Conservation (phyloP, 2,113 vertebrate species). For the Albula glossodonta region DNA sequence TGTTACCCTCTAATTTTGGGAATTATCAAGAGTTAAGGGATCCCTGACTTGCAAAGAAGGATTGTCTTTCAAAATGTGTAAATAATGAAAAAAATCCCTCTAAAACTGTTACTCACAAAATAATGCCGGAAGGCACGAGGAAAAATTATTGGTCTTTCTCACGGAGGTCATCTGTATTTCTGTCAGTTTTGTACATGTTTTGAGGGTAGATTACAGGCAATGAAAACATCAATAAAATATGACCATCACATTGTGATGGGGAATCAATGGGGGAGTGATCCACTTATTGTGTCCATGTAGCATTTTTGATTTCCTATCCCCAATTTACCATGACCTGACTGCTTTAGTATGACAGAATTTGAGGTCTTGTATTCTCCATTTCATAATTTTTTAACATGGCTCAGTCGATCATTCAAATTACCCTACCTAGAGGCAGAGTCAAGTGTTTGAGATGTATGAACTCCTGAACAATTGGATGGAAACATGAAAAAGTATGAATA, state of each 20-base stretch:
- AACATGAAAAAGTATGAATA: neutral
- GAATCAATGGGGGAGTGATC: slow-evolving; percentile 7
- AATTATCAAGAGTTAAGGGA: neutral
- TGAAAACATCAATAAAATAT: slow-evolving; percentile 15
- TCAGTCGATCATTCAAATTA: neutral
- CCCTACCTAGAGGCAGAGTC: neutral
- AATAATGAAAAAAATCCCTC: neutral
- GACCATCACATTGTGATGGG: neutral
- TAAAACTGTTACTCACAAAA: neutral
- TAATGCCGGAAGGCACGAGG: neutral
- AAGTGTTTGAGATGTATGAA: neutral
- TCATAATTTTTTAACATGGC: neutral
- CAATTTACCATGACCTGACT: neutral
- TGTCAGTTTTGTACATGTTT: slow-evolving; percentile 5
- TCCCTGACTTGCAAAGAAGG: neutral
- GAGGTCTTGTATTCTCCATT: neutral
- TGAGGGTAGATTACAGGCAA: neutral
- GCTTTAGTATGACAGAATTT: neutral
- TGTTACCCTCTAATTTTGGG: neutral
- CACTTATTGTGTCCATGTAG: neutral
- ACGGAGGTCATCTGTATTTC: slow-evolving; percentile 4
- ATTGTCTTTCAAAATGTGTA: neutral
- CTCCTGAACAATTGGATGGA: neutral
- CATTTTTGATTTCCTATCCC: neutral
- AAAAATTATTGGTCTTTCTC: neutral